phyloP scores from a whole-genome alignment of 2,113 vertebrate species.

The Crotalus helleri region DNA sequence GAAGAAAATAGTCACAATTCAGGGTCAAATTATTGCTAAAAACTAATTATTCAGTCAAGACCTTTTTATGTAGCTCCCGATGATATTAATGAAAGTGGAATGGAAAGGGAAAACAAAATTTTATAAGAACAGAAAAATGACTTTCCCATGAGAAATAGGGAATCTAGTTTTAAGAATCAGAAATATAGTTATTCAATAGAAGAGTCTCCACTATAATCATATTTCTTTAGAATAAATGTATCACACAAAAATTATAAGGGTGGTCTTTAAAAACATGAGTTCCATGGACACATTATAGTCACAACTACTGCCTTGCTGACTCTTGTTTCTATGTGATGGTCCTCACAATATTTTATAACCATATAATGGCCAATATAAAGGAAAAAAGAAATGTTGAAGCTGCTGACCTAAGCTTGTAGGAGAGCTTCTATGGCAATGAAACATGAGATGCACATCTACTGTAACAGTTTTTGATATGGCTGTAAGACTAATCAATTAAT shows the following conservation, averaged over 20 bases:
- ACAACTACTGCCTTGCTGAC: not conserved
- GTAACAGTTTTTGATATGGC: not conserved
- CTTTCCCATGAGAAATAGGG: not conserved
- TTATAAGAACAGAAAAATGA: not conserved
- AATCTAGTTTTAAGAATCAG: constrained; percentile 5
- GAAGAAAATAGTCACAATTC: constrained; percentile 16
- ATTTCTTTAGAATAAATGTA: not conserved
- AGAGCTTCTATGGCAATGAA: not conserved
- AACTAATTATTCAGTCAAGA: not conserved
- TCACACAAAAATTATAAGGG: not conserved
- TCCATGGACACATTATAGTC: not conserved
- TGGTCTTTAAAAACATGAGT: not conserved
- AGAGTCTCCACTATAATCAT: not conserved
- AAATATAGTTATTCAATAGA: constrained; percentile 2
- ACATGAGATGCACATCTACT: not conserved
- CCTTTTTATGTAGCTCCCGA: not conserved
- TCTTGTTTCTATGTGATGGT: not conserved
- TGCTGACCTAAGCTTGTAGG: not conserved
- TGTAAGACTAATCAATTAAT: not conserved
- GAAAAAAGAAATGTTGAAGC: not conserved
- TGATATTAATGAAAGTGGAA: not conserved
- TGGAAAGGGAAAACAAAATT: not conserved
- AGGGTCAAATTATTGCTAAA: not conserved
- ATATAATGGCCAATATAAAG: not conserved
- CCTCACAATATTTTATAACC: not conserved